Conservation (phyloP, 2,113 vertebrate genomes). For the Pseudopodoces humilis region DNA sequence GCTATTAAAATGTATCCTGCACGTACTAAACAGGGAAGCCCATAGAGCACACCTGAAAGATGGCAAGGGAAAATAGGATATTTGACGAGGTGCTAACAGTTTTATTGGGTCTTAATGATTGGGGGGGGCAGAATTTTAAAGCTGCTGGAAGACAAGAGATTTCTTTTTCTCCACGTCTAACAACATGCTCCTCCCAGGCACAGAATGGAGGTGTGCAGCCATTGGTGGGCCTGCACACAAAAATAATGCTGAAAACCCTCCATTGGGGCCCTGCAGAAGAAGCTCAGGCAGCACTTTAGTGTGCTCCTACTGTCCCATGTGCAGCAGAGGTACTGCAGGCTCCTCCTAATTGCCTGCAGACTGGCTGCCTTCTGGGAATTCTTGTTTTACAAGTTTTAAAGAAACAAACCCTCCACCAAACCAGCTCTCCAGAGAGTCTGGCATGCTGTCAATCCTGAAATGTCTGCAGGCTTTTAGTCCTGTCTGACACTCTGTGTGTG, state of each 20-base stretch:
- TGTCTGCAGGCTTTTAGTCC: neutral
- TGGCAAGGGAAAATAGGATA: neutral
- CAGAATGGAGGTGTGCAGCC: neutral
- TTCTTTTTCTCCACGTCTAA: neutral
- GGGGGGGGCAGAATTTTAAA: neutral
- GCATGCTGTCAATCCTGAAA: neutral
- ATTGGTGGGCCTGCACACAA: neutral
- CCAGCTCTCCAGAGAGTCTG: neutral
- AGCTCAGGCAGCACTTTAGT: neutral
- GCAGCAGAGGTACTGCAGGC: neutral
- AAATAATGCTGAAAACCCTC: neutral
- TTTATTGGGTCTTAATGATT: constrained; percentile 25
- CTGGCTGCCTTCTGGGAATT: neutral
- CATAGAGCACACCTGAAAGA: neutral
- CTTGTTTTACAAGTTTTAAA: constrained; percentile 37
- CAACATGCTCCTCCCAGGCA: neutral
- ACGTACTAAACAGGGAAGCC: neutral
- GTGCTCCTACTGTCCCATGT: neutral
- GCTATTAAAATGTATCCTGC: neutral
- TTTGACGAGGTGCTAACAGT: constrained; percentile 22
- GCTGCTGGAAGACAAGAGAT: neutral
- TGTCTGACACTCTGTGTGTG: neutral
- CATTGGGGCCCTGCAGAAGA: neutral
- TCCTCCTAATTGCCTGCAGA: neutral
- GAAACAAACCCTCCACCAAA: neutral